These are phyloP conservation scores for Oceanodroma tethys DNA, from an alignment of 2,113 vertebrate genomes.

Conservation along the genomic window DNA sequence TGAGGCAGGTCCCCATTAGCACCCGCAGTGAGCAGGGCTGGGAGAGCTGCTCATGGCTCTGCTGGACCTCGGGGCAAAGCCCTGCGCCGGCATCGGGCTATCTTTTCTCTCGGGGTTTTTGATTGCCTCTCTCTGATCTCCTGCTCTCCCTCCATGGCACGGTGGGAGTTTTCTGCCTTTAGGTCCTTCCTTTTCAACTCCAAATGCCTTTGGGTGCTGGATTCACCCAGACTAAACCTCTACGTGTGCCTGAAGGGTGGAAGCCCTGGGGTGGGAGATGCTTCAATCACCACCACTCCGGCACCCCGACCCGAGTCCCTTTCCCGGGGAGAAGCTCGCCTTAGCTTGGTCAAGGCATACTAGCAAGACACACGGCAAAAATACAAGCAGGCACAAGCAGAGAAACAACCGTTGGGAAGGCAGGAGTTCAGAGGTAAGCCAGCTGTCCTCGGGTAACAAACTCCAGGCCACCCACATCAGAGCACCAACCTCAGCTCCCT, in stretches of 20 bases:
- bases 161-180: neutral
- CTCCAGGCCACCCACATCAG: constrained; percentile 60
- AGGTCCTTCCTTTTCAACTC: neutral
- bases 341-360: constrained; percentile 25
- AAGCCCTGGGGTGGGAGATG: neutral
- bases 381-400: constrained; percentile 54
- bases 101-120: neutral
- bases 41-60: neutral
- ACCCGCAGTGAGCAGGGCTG: accelerated
- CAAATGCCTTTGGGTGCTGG: neutral
- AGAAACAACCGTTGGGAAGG: constrained; percentile 31
- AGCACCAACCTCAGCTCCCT: constrained; percentile 46
- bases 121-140: neutral
- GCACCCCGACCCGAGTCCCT: neutral
- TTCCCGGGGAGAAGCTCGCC: neutral
- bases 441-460: constrained; percentile 64
- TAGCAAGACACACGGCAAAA: neutral
- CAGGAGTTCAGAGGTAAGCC: constrained; percentile 59
- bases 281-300: neutral
- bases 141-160: neutral
- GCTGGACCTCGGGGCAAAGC: neutral
- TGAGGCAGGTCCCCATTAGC: accelerated
- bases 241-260: neutral
- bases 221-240: neutral
- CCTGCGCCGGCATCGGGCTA: accelerated